A percentile compares a stretch with the other conserved stretches of the same genome.
phyloP scores from a whole-genome alignment of 2,113 vertebrate genomes.

The Caranx ignobilis region DNA sequence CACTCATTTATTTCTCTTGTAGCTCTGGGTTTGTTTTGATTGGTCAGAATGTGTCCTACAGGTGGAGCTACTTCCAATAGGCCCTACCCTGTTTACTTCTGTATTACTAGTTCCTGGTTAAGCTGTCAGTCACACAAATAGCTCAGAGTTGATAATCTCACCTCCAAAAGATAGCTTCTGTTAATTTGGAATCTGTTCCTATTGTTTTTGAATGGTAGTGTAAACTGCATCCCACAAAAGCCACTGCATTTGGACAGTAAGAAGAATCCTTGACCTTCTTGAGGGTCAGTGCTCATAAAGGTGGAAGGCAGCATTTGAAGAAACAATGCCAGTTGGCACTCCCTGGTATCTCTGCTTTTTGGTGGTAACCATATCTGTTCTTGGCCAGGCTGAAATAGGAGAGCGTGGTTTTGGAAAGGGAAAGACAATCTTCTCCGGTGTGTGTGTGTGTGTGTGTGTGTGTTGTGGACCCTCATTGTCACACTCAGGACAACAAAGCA shows the following conservation, averaged over 20 bases:
- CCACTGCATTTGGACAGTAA: background rate
- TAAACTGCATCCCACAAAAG: background rate
- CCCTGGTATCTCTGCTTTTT: conserved; percentile 44
- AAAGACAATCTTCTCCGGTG: conserved; percentile 62
- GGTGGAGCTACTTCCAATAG: conserved; percentile 1
- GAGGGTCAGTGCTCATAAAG: conserved; percentile 35
- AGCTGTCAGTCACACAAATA: conserved; percentile 24
- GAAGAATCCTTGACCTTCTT: conserved; percentile 60
- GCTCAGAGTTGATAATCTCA: conserved; percentile 14
- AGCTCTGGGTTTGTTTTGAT: conserved; percentile 32
- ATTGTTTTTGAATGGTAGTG: conserved; percentile 6
- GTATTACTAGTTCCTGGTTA: conserved; percentile 23
- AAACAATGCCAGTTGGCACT: conserved; percentile 63
- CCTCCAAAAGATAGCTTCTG: background rate
- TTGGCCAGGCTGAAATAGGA: conserved; percentile 55
- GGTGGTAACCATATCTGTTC: conserved; percentile 68
- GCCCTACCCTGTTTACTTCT: background rate
- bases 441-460: conserved; percentile 20
- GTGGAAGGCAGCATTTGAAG: conserved; percentile 39
- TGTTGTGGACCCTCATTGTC: background rate
- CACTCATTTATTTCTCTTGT: conserved; percentile 36
- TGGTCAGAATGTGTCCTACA: conserved; percentile 12
- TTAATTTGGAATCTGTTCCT: background rate
- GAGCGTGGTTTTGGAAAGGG: conserved; percentile 48
- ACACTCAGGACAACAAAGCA: conserved; percentile 12